A percentile compares a stretch with the other conserved stretches of the same genome.
Conservation (phyloP, 2,888 invertebrate genomes). For the Malthinus seriepunctatus region DNA sequence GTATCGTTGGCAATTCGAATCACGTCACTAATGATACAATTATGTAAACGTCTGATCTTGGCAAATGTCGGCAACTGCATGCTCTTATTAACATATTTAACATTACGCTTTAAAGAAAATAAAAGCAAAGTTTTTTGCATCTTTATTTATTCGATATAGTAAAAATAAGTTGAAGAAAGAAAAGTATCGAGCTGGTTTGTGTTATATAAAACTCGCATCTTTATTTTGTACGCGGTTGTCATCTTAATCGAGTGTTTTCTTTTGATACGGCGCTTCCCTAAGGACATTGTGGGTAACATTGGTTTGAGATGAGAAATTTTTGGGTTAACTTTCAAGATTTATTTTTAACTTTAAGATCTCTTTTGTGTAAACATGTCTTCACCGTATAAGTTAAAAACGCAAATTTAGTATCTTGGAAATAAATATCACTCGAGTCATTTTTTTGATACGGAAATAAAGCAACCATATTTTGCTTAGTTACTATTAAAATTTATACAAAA, state of each 20-base stretch:
- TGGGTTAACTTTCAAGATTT: conserved; percentile 2
- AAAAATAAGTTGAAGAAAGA: conserved; percentile 13
- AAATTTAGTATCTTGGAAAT: too few relatives aligned
- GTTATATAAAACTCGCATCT: conserved; percentile 34
- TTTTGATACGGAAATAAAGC: too few relatives aligned
- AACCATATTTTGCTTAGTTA: conserved; percentile 14
- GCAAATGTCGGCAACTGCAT: conserved; percentile 27
- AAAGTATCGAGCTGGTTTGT: conserved; percentile 8
- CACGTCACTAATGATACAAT: conserved; percentile 40
- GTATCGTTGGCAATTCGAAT: conserved; percentile 12
- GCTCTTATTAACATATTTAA: neutral
- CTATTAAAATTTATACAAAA: conserved; percentile 44
- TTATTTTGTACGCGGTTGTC: conserved; percentile 39
- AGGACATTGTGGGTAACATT: conserved; percentile 18
- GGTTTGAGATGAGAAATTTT: conserved; percentile 5
- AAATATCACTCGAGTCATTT: too few relatives aligned
- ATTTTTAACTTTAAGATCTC: neutral
- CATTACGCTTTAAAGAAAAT: neutral
- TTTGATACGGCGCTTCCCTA: conserved; percentile 30
- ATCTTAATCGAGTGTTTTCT: conserved; percentile 35
- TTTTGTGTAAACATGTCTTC: neutral
- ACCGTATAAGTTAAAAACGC: neutral
- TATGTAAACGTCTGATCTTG: conserved; percentile 45
- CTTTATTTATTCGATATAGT: neutral
- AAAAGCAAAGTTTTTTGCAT: neutral